Evolutionary conservation across 2,113 vertebrate genomes (phyloP).

Genomic region (Microcebus murinus): DNA sequence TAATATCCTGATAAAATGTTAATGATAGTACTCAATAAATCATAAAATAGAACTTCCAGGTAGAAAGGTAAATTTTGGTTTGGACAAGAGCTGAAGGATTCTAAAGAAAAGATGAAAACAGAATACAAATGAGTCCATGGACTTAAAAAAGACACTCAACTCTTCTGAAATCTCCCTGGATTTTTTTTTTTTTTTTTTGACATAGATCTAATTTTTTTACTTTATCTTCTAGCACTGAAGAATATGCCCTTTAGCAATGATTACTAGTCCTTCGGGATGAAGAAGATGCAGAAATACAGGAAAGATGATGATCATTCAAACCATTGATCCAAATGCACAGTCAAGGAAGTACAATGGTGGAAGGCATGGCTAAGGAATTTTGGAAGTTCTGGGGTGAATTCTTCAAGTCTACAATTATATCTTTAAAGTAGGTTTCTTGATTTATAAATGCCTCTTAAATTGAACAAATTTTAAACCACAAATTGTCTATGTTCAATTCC

Average conservation of each 20-base stretch:
- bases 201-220: not conserved
- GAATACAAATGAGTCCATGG: not conserved
- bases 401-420: not conserved
- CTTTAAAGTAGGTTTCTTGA: too few relatives aligned
- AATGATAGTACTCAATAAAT: not conserved
- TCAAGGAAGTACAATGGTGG: not conserved
- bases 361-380: not conserved
- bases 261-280: not conserved
- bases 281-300: not conserved
- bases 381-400: not conserved
- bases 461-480: not conserved
- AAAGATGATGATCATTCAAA: not conserved
- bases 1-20: not conserved
- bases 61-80: not conserved
- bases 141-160: not conserved
- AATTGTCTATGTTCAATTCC: not conserved
- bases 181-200: not conserved
- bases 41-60: not conserved
- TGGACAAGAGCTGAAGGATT: not conserved
- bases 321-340: not conserved
- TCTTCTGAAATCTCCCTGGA: not conserved
- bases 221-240: not conserved
- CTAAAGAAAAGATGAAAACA: slow-evolving; percentile 1
- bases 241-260: not conserved
- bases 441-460: not conserved